A percentile compares a stretch with the other conserved stretches of the same genome.
Conservation (phyloP, 1,140 invertebrate species). For the Apis cerana region DNA sequence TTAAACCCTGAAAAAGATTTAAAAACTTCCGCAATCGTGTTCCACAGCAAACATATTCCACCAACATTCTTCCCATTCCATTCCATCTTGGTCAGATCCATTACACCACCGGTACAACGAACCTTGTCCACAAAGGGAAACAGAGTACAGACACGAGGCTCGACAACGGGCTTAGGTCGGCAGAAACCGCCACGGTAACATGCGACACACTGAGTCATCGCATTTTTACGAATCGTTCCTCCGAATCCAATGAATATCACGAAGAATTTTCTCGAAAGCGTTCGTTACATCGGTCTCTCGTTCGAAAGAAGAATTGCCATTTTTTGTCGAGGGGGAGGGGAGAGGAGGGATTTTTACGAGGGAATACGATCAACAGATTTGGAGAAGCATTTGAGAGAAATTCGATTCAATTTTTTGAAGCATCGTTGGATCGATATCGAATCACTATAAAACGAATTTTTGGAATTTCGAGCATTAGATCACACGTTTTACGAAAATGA, state of each 20-base stretch:
- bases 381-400: neutral
- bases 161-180: slow-evolving; percentile 44
- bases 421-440: neutral
- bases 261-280: slow-evolving; percentile 6
- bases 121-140: slow-evolving; percentile 30
- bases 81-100: slow-evolving; percentile 9
- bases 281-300: slow-evolving; percentile 38
- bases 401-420: neutral
- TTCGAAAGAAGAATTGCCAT: slow-evolving; percentile 27
- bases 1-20: neutral
- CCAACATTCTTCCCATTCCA: slow-evolving; percentile 42
- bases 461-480: neutral
- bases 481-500: too few species aligned
- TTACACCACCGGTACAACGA: slow-evolving; percentile 49
- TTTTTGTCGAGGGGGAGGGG: slow-evolving; percentile 3
- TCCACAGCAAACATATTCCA: neutral
- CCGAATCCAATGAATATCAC: slow-evolving; percentile 24
- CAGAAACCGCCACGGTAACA: slow-evolving; percentile 44
- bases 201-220: slow-evolving; percentile 54
- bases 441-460: neutral
- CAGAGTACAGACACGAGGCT: neutral
- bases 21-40: slow-evolving; percentile 46
- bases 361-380: slow-evolving; percentile 7
- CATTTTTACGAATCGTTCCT: slow-evolving; percentile 51
- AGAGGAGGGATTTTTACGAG: too few species aligned